Conservation (phyloP, 35 echinoderm and acorn worm species). For the Lytechinus pictus region DNA sequence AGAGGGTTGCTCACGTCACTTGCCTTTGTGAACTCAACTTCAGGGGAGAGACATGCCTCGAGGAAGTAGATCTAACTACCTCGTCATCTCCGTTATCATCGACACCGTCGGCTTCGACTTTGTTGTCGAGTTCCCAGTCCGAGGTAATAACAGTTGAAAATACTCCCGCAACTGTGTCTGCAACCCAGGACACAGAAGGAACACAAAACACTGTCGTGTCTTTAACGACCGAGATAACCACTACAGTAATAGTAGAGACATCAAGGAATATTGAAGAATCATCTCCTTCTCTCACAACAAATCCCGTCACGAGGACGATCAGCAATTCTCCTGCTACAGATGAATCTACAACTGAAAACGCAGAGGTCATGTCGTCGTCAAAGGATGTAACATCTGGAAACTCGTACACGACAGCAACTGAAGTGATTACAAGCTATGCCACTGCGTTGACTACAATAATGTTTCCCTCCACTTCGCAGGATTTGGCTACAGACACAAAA, state of each 20-base stretch:
- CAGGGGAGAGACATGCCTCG: background rate
- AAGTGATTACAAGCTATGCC: background rate
- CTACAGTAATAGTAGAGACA: background rate
- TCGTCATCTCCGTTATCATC: background rate
- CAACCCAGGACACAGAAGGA: background rate
- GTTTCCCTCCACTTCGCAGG: background rate
- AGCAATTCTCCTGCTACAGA: background rate
- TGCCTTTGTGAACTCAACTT: background rate
- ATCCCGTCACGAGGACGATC: background rate
- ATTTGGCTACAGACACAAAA: background rate
- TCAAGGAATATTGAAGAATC: background rate
- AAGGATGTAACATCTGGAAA: background rate
- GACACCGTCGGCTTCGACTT: background rate
- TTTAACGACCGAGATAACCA: background rate
- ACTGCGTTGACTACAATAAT: background rate
- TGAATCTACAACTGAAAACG: background rate
- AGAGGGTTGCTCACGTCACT: slow-evolving; percentile 19
- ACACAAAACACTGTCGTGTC: background rate
- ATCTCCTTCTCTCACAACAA: background rate
- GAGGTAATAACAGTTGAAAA: background rate
- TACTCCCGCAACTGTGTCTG: background rate
- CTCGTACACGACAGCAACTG: background rate
- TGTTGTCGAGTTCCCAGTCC: background rate
- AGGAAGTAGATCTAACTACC: background rate
- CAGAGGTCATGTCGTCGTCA: background rate